phyloP scores from a whole-genome alignment of 1,140 invertebrate genomes.

The Schlechtendalia chinensis region DNA sequence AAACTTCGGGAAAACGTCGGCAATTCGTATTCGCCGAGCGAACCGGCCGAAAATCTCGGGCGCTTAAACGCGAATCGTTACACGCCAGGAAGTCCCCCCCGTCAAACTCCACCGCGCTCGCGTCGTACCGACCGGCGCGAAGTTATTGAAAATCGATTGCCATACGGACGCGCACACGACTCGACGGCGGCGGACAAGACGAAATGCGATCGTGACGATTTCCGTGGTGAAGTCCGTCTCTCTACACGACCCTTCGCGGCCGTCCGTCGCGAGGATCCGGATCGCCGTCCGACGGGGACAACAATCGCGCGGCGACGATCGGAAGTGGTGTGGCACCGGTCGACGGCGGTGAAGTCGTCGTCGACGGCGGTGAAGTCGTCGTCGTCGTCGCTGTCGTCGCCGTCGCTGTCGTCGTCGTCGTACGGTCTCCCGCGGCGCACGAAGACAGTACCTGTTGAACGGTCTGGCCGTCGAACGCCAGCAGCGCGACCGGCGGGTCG shows the following conservation, averaged over 20 bases:
- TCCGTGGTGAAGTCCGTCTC: neutral
- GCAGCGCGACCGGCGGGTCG: neutral
- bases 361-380: neutral
- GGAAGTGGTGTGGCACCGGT: neutral
- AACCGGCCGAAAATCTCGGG: neutral
- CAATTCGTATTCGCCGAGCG: neutral
- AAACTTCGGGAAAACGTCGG: neutral
- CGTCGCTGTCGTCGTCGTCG: neutral
- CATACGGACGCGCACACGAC: neutral
- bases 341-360: neutral
- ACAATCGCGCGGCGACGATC: neutral
- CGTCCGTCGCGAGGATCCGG: neutral
- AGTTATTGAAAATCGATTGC: too few relatives aligned
- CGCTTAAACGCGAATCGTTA: neutral
- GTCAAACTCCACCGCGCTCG: too few relatives aligned
- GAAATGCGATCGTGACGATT: neutral
- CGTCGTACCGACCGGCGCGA: too few relatives aligned
- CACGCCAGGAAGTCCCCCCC: neutral
- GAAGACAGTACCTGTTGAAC: slow-evolving; percentile 44
- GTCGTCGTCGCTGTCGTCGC: neutral
- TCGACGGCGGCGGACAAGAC: too few relatives aligned
- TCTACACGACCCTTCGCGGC: neutral
- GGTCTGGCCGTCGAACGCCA: slow-evolving; percentile 17
- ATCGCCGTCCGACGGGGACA: neutral
- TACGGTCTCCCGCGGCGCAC: neutral